Conservation (phyloP, 2,888 invertebrate species). For the Amblyjoppa fuscipennis region DNA sequence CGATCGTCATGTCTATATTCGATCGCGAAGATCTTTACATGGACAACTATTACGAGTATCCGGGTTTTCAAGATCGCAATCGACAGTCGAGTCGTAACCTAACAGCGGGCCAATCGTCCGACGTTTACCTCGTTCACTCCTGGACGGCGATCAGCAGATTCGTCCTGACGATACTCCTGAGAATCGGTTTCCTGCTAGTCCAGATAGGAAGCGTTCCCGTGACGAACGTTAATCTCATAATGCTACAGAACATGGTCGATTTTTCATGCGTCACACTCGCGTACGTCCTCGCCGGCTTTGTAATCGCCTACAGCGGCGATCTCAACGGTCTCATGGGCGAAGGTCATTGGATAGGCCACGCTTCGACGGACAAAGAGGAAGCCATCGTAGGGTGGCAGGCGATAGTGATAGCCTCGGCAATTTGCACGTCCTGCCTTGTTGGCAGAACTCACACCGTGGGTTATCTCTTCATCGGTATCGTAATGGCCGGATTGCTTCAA, state of each 20-base stretch:
- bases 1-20: constrained; percentile 47
- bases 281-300: constrained; percentile 78
- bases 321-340: constrained; percentile 74
- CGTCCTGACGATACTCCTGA: constrained; percentile 76
- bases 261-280: constrained; percentile 78
- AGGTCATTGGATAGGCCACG: constrained; percentile 77
- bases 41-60: constrained; percentile 58
- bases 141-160: constrained; percentile 65
- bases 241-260: constrained; percentile 83
- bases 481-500: constrained; percentile 78
- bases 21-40: constrained; percentile 41
- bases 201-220: constrained; percentile 83
- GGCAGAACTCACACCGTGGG: constrained; percentile 80
- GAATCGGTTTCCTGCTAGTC: constrained; percentile 80
- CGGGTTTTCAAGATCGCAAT: constrained; percentile 7
- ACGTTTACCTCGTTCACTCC: constrained; percentile 5
- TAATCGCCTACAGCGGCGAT: constrained; percentile 80
- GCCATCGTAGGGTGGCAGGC: constrained; percentile 80
- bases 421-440: constrained; percentile 79
- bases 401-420: constrained; percentile 79
- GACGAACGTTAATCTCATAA: constrained; percentile 81
- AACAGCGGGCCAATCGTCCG: background rate
- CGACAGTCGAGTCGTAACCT: constrained; percentile 29
- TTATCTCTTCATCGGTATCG: constrained; percentile 73
- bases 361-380: constrained; percentile 73